A percentile compares a stretch with the other conserved stretches of the same genome.
Conservation (phyloP, 1,140 invertebrate genomes). For the Amyelois transitella region DNA sequence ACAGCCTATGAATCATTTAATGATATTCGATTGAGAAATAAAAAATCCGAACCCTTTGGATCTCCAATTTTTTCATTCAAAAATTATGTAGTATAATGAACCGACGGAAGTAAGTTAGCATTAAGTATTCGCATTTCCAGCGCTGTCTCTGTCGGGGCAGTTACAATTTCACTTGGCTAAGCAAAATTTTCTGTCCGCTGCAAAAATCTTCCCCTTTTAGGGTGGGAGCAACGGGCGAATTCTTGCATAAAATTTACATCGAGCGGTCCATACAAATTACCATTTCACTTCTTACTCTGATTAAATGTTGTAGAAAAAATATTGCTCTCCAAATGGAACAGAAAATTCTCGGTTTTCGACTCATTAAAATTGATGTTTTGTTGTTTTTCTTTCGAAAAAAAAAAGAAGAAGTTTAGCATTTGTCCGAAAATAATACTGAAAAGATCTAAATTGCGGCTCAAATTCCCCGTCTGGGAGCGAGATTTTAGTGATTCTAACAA, state of each 20-base stretch:
- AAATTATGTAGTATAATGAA: slow-evolving; percentile 72
- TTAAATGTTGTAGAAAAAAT: slow-evolving; percentile 75
- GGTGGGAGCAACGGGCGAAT: slow-evolving; percentile 58
- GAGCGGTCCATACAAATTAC: slow-evolving; percentile 74
- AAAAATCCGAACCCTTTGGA: slow-evolving; percentile 33
- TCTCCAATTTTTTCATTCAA: slow-evolving; percentile 47
- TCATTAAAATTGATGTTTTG: slow-evolving; percentile 72
- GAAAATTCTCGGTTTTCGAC: slow-evolving; percentile 70
- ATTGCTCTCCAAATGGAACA: slow-evolving; percentile 69
- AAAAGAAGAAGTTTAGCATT: slow-evolving; percentile 38
- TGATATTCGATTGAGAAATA: neutral
- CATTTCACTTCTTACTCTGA: slow-evolving; percentile 72
- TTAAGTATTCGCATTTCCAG: slow-evolving; percentile 69
- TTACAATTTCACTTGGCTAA: slow-evolving; percentile 74
- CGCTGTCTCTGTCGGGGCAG: slow-evolving; percentile 69
- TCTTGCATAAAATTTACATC: slow-evolving; percentile 74
- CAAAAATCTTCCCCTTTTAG: slow-evolving; percentile 70
- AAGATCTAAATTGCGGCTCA: neutral
- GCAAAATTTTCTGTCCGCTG: slow-evolving; percentile 73
- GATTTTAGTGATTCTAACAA: slow-evolving; percentile 10
- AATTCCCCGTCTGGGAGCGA: slow-evolving; percentile 3
- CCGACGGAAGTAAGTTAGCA: slow-evolving; percentile 69
- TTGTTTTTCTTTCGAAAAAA: slow-evolving; percentile 49
- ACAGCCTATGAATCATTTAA: neutral
- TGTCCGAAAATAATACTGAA: slow-evolving; percentile 14